phyloP scores from a whole-genome alignment of 2,888 invertebrate species.

The Orchesellides sinensis region DNA sequence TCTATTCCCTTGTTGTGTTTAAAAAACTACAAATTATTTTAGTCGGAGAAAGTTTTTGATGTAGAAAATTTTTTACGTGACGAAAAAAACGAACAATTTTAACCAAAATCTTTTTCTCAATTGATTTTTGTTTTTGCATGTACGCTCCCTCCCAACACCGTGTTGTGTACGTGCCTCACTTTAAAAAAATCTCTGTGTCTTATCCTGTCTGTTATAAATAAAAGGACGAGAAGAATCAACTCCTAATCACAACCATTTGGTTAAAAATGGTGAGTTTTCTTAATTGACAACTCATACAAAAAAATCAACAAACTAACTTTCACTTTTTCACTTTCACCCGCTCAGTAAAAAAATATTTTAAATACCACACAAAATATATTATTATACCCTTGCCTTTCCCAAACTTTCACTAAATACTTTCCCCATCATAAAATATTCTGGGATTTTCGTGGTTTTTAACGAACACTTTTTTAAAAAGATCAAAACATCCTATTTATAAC shows the following conservation, averaged over 20 bases:
- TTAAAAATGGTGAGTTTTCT: conserved; percentile 90
- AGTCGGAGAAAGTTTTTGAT: too few relatives aligned
- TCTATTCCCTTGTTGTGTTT: too few relatives aligned
- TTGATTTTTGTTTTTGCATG: conserved; percentile 66
- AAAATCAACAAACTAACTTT: conserved; percentile 31
- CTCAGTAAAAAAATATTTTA: too few relatives aligned
- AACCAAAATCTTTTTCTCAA: conserved; percentile 27
- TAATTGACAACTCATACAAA: conserved; percentile 37
- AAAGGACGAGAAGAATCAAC: conserved; percentile 97
- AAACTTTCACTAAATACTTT: too few relatives aligned
- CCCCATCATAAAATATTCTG: too few relatives aligned
- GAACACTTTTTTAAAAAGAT: not conserved
- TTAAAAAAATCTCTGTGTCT: conserved; percentile 37
- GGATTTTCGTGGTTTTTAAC: not conserved
- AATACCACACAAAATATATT: not conserved
- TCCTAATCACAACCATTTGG: conserved; percentile 98
- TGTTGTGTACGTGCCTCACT: conserved; percentile 6
- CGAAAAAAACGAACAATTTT: not conserved
- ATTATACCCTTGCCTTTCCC: not conserved
- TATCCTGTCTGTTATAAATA: conserved; percentile 65
- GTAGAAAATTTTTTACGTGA: not conserved
- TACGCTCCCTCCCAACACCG: conserved; percentile 45
- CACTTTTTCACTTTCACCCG: conserved; percentile 17
- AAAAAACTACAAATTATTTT: too few relatives aligned
- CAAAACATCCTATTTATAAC: not conserved